Conservation (phyloP, 1,140 invertebrate species). For the Gyrodactylus salaris region DNA sequence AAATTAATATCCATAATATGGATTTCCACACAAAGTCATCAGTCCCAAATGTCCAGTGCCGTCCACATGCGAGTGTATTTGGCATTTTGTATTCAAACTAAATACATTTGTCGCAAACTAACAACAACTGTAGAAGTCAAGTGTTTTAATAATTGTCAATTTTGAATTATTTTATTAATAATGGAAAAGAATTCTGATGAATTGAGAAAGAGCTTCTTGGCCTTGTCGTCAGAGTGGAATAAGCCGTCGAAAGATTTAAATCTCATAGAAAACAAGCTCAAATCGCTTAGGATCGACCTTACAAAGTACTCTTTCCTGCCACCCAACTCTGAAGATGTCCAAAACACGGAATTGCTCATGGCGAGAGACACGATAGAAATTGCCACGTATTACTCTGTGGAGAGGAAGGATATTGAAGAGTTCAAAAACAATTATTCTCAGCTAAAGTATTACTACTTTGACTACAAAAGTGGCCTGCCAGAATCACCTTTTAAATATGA, state of each 20-base stretch:
- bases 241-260: neutral
- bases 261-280: neutral
- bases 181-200: neutral
- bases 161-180: neutral
- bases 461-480: constrained; percentile 51
- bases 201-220: neutral
- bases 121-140: neutral
- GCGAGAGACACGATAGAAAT: constrained; percentile 60
- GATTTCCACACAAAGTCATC: neutral
- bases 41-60: neutral
- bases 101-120: neutral
- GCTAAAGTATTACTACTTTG: constrained; percentile 79
- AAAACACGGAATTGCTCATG: neutral
- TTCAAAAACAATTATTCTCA: constrained; percentile 86
- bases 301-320: neutral
- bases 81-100: neutral
- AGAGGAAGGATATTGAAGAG: constrained; percentile 50
- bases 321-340: neutral
- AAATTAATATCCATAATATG: neutral
- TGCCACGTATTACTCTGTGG: constrained; percentile 69
- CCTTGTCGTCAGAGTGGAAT: neutral
- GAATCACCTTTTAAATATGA: constrained; percentile 81
- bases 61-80: neutral
- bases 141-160: neutral
- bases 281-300: neutral